Evolutionary conservation across 2,113 vertebrate genomes (phyloP).

Genomic region (Butorides virescens): DNA sequence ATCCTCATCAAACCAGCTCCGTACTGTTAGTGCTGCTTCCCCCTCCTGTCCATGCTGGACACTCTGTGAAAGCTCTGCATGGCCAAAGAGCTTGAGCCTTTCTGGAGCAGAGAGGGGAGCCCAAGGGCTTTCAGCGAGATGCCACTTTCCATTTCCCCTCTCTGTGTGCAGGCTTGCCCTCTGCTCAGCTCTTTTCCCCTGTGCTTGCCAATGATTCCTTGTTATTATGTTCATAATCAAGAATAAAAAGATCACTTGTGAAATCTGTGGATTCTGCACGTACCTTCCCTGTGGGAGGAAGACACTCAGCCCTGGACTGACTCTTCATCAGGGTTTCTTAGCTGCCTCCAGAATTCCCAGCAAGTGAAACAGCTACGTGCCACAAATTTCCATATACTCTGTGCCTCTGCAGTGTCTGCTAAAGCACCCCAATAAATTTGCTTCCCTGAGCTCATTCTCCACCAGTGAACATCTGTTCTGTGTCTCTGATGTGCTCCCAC

Average conservation of each 20-base stretch:
- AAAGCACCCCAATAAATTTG: conserved; percentile 13
- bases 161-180: not conserved
- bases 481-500: not conserved
- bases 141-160: not conserved
- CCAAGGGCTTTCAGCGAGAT: not conserved
- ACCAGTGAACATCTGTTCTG: not conserved
- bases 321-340: not conserved
- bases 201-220: conserved; percentile 31
- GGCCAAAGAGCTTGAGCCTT: not conserved
- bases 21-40: conserved; percentile 2
- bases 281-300: not conserved
- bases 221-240: not conserved
- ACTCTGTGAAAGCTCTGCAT: not conserved
- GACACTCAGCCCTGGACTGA: not conserved
- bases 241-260: not conserved
- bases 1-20: conserved; percentile 64
- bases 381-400: not conserved
- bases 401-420: not conserved
- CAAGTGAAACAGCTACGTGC: not conserved
- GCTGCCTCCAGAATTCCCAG: not conserved
- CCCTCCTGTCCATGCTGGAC: not conserved
- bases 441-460: conserved; percentile 9
- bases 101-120: not conserved
- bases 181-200: not conserved
- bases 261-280: not conserved